These are phyloP conservation scores for human (Homo sapiens) DNA, from an alignment of 2,113 vertebrate species.

Conservation along the genomic window GRCh38 chr21:17021501-17022000, in stretches of 20 bases:
- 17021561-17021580: neutral
- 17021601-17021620: neutral
- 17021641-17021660: neutral
- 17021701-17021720: constrained; percentile 40
- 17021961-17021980: neutral
- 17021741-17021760: constrained; percentile 43
- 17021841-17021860: constrained; percentile 57
- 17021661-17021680: constrained; percentile 35
- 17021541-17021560: neutral
- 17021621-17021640: neutral
- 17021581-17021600: constrained; percentile 8
- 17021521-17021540: neutral
- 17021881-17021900: constrained; percentile 60
- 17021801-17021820: constrained; percentile 50
- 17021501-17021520: neutral
- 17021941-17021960: constrained; percentile 42
- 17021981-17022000: neutral
- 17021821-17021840: constrained; percentile 62
- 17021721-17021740: constrained; percentile 7
- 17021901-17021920: constrained; percentile 11
- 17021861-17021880: constrained; percentile 54
- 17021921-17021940: constrained; percentile 37
- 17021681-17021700: constrained; percentile 14
- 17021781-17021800: constrained; percentile 13
- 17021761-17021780: constrained; percentile 51